Evolutionary conservation across 1,140 invertebrate species (phyloP), one percentile per base, ranked within the genome.

Genomic region (Homarus americanus): DNA sequence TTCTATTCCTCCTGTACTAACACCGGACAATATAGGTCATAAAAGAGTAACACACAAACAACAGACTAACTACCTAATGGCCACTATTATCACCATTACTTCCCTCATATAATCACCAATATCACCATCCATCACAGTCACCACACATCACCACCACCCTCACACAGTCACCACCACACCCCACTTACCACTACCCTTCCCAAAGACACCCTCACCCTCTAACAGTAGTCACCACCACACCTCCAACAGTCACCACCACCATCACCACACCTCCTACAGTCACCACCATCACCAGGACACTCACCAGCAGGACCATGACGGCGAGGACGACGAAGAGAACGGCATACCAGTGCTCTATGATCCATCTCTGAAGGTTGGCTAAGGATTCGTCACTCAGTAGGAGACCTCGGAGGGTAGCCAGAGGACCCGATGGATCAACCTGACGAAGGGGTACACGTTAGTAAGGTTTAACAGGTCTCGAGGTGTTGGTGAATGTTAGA

Each of bases 401-500:
- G 24, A 98, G 95, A 94, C 98, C 97, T 17, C 97, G 95, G 53
- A 98, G 94, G 28, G 98, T 98, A 28, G 98, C 97, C 93, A 98
- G 95, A n/a, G 98, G 98, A n/a, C 98, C 98, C 2, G 97, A 98
- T 1, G 98, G 98, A 95, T 98, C 98, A 84, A 98, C 98, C 96
- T 69, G n/a, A n/a, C n/a, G n/a, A n/a, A n/a, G n/a, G n/a, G n/a
- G n/a, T n/a, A n/a, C n/a, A n/a, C n/a, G n/a, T n/a, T n/a, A n/a
- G n/a, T n/a, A n/a, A n/a, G n/a, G n/a, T n/a, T n/a, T n/a, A n/a
- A n/a, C n/a, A n/a, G n/a, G n/a, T n/a, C n/a, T n/a, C n/a, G n/a
- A n/a, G n/a, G n/a, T n/a, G n/a, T n/a, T n/a, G n/a, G n/a, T n/a
- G n/a, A n/a, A n/a, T n/a, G n/a, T n/a, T n/a, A n/a, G n/a, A n/a